phyloP scores from a whole-genome alignment of 2,888 invertebrate genomes.

The Biston betularia region DNA sequence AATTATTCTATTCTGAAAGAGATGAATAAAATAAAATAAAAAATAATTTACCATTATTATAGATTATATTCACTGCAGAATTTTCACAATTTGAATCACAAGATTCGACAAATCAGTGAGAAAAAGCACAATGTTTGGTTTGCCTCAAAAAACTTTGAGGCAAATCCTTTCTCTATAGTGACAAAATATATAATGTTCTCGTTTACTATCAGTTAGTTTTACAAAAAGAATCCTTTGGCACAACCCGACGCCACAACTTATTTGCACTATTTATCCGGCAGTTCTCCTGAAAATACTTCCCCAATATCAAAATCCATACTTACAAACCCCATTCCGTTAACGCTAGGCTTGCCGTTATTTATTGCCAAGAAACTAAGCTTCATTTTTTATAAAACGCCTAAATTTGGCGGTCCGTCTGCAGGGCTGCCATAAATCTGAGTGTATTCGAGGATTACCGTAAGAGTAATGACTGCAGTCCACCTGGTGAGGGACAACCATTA shows the following conservation, averaged over 20 bases:
- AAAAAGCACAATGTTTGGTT: no score
- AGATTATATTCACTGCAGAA: no score
- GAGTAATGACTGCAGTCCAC: slow-evolving; percentile 85
- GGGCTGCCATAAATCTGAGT: slow-evolving; percentile 79
- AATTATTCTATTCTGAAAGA: no score
- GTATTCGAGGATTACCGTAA: slow-evolving; percentile 84
- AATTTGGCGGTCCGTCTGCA: slow-evolving; percentile 80
- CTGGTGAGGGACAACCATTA: slow-evolving; percentile 61
- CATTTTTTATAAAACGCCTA: slow-evolving; percentile 84
- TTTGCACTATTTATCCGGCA: background rate
- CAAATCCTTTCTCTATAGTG: no score
- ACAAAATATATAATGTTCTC: no score
- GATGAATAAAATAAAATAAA: no score
- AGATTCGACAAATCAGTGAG: no score
- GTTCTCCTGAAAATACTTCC: slow-evolving; percentile 6
- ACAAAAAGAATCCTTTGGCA: no score
- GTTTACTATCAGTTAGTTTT: no score
- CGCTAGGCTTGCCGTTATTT: slow-evolving; percentile 76
- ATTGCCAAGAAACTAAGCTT: slow-evolving; percentile 78
- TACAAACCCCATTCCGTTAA: slow-evolving; percentile 59
- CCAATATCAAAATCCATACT: slow-evolving; percentile 46
- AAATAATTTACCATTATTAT: no score
- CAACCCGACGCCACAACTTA: background rate
- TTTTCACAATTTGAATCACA: no score
- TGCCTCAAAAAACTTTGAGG: no score